These are phyloP conservation scores for Pycnomerus fuliginosus DNA, from an alignment of 2,888 invertebrate species.

Conservation along the genomic window DNA sequence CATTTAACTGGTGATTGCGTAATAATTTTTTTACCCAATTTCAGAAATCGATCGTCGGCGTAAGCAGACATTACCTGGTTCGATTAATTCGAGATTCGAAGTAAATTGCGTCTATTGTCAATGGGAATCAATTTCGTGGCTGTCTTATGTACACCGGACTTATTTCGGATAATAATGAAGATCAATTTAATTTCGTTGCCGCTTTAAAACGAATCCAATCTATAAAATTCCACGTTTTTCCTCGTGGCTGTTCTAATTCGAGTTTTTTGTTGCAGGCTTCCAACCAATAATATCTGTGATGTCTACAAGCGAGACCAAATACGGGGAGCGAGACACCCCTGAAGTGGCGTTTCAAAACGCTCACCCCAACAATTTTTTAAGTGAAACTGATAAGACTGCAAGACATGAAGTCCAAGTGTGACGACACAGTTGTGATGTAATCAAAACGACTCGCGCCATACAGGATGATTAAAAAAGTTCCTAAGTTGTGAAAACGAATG, in stretches of 20 bases:
- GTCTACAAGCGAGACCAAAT: slow-evolving; percentile 39
- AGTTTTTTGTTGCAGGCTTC: slow-evolving; percentile 53
- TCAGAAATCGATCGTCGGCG: no score
- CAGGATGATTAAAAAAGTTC: slow-evolving; percentile 50
- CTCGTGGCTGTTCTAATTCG: slow-evolving; percentile 1
- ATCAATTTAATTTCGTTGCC: no score
- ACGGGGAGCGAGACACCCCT: slow-evolving; percentile 37
- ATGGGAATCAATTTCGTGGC: no score
- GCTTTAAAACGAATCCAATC: no score
- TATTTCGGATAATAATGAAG: no score
- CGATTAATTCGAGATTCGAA: no score
- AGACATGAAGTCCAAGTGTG: slow-evolving; percentile 63
- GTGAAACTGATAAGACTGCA: slow-evolving; percentile 44
- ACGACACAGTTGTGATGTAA: slow-evolving; percentile 63
- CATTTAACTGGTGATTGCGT: no score
- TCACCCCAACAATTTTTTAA: slow-evolving; percentile 38
- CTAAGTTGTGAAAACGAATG: slow-evolving; percentile 42
- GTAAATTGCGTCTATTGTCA: no score
- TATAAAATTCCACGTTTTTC: slow-evolving; percentile 1
- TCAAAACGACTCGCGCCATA: slow-evolving; percentile 58
- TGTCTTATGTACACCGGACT: no score
- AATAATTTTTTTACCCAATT: no score
- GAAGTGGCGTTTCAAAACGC: slow-evolving; percentile 47
- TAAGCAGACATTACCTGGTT: no score
- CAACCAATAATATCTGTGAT: slow-evolving; percentile 60